A percentile compares a stretch with the other conserved stretches of the same genome.
Conservation (phyloP, 2,888 invertebrate genomes). For the Gandaritis pyraliata region DNA sequence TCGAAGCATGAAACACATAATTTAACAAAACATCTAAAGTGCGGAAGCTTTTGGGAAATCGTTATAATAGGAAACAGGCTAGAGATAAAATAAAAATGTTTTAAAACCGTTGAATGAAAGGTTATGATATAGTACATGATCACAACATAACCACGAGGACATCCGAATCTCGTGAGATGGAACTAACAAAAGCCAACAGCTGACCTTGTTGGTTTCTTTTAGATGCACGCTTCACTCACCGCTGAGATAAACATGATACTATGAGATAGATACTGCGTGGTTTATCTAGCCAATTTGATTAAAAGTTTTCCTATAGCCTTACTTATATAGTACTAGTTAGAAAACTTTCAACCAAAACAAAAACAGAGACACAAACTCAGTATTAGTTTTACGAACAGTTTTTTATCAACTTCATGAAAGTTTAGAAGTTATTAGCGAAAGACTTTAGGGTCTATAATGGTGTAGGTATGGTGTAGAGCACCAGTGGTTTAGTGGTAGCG, state of each 20-base stretch:
- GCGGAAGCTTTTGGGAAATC: slow-evolving; percentile 27
- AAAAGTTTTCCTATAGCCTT: no score
- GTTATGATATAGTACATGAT: slow-evolving; percentile 30
- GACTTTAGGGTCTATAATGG: no score
- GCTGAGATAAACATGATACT: neutral
- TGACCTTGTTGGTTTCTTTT: slow-evolving; percentile 27
- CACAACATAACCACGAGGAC: slow-evolving; percentile 27
- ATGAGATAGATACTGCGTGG: no score
- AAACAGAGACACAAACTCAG: no score
- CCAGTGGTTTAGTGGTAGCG: no score
- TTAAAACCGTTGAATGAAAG: slow-evolving; percentile 32
- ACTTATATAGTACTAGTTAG: no score
- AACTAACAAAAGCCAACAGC: slow-evolving; percentile 27
- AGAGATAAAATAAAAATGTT: slow-evolving; percentile 13
- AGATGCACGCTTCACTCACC: slow-evolving; percentile 30
- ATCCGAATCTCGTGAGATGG: slow-evolving; percentile 25
- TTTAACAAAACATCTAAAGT: slow-evolving; percentile 15
- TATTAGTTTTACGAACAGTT: no score
- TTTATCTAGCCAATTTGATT: no score
- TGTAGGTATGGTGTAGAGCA: no score
- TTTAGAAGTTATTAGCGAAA: no score
- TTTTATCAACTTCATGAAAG: no score
- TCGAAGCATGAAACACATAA: slow-evolving; percentile 36
- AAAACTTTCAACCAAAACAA: no score
- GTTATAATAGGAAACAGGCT: slow-evolving; percentile 11